Conservation (phyloP, 2,797 vertebrate species). For the Microhierax caerulescens region DNA sequence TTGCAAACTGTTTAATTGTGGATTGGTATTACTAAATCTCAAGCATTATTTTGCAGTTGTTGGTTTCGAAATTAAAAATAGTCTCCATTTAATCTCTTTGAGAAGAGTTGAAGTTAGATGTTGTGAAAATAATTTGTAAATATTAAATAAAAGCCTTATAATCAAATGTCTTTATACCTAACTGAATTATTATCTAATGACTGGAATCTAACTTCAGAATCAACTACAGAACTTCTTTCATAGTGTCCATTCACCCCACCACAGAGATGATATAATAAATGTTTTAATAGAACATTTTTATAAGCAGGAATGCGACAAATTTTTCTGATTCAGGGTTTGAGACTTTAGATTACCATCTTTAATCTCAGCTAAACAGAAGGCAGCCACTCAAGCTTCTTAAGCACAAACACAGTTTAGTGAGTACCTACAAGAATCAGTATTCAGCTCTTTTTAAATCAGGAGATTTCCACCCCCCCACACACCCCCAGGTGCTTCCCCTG, state of each 20-base stretch:
- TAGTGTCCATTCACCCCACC: neutral
- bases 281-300: neutral
- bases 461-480: too few relatives aligned
- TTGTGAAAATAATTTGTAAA: neutral
- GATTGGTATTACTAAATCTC: neutral
- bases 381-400: neutral
- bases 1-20: neutral
- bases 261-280: neutral
- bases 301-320: neutral
- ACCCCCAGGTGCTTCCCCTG: neutral
- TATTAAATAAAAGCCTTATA: neutral
- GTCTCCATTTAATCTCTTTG: neutral
- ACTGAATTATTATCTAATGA: neutral
- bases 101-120: neutral
- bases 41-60: neutral
- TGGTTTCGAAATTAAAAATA: constrained; percentile 4
- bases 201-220: neutral
- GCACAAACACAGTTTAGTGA: neutral
- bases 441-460: neutral
- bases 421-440: neutral
- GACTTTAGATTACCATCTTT: neutral
- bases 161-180: neutral
- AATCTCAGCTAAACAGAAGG: neutral
- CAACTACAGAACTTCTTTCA: neutral
- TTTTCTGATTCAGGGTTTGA: neutral